phyloP scores from a whole-genome alignment of 2,888 invertebrate species.

The Coenonympha arcania region DNA sequence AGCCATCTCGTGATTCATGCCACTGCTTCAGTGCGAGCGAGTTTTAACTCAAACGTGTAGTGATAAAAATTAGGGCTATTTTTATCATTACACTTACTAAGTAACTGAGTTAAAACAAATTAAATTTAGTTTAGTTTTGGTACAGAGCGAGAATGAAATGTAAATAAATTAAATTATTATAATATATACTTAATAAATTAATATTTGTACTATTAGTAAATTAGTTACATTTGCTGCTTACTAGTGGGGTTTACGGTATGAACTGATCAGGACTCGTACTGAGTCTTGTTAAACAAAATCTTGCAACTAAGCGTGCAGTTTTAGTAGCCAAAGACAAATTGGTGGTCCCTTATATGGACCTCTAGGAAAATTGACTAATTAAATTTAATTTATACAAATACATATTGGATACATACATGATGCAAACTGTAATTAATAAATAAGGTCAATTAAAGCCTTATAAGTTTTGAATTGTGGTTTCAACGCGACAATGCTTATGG shows the following conservation, averaged over 20 bases:
- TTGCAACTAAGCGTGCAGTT: neutral
- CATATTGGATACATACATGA: too few species aligned
- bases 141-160: neutral
- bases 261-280: neutral
- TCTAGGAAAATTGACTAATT: neutral
- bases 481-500: too few species aligned
- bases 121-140: neutral
- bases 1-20: too few species aligned
- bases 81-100: too few species aligned
- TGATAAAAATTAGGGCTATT: too few species aligned
- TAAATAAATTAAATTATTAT: neutral
- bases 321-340: constrained; percentile 6
- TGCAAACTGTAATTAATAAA: too few species aligned
- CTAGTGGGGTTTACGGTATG: neutral
- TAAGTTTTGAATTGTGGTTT: too few species aligned
- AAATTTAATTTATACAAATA: neutral
- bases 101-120: too few species aligned
- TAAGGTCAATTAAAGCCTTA: too few species aligned
- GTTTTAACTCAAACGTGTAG: too few species aligned
- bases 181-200: constrained; percentile 6
- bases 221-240: neutral
- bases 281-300: neutral
- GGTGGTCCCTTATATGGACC: neutral
- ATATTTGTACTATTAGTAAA: too few species aligned
- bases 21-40: too few species aligned